Conservation (phyloP, 2,797 vertebrate species). For the Pelodytes ibericus region DNA sequence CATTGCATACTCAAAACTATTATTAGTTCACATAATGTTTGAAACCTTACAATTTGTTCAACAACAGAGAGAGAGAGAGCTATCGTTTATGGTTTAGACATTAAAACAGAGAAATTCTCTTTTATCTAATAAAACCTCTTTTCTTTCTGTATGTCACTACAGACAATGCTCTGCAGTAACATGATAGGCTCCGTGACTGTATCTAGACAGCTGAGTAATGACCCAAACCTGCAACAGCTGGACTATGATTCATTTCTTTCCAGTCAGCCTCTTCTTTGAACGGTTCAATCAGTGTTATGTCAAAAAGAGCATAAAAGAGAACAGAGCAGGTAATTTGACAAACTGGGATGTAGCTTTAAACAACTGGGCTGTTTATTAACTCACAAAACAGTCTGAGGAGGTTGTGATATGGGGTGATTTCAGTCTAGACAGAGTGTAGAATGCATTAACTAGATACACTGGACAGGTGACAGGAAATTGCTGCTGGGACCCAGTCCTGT, state of each 20-base stretch:
- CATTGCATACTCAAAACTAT: too few species aligned
- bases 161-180: conserved; percentile 66
- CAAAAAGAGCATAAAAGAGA: conserved; percentile 62
- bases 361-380: conserved; percentile 70
- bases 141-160: conserved; percentile 60
- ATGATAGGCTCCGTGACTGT: conserved; percentile 67
- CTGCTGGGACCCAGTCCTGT: conserved; percentile 57
- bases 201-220: conserved; percentile 75
- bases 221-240: conserved; percentile 70
- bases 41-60: not conserved
- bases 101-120: conserved; percentile 53
- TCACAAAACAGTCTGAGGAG: conserved; percentile 71
- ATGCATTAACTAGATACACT: conserved; percentile 68
- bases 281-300: conserved; percentile 65
- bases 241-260: conserved; percentile 62
- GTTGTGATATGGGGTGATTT: conserved; percentile 70
- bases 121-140: conserved; percentile 59
- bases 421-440: conserved; percentile 79
- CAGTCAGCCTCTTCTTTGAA: conserved; percentile 64
- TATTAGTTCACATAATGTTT: too few species aligned
- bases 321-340: conserved; percentile 70
- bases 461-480: conserved; percentile 59
- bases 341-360: conserved; percentile 69
- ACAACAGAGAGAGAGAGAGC: not conserved
- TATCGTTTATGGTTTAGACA: conserved; percentile 19